Evolutionary conservation across 2,113 vertebrate genomes (phyloP), one percentile per base, ranked within the genome.

Genomic region (Coptodon bakossiorum): DNA sequence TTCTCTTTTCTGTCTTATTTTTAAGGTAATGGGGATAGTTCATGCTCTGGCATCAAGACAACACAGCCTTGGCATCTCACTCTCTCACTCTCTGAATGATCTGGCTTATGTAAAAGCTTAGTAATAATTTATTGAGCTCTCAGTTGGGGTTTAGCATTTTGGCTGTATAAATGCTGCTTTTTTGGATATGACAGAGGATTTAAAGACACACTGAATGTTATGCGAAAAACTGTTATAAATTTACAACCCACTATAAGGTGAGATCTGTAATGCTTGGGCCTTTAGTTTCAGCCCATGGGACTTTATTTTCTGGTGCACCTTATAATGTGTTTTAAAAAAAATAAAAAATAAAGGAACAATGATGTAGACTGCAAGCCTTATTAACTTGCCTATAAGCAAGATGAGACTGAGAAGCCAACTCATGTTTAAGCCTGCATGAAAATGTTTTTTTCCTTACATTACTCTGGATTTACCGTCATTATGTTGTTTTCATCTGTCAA

Each of bases 81-180:
- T 54, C 52, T 11, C 52, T 11, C 9, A 4, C 71, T 34, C 40
- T 54, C n/a, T 56, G 27, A 82, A 85, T 86, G 59, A 87, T 85
- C 80, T 79, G 50, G 76, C 53, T 57, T 48, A 52, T 31, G 34
- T 88, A 79, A 91, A 91, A 82, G 81, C 79, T 78, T 52, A n/a
- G 27, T 87, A 93, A 91, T 91, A 17, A 92, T 89, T 86, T 36
- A 92, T 78, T 34, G 59, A 82, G 87, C 61, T 82, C 56, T 56
- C 82, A 56, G 36, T n/a, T 78, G 68, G 53, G 80, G 76, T 82
- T 71, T 54, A 11, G 52, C 61, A 31, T 79, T 63, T 71, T 83
- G 57, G 83, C 36, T 68, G 79, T 27, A 50, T 43, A 73, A 84
- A 80, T 6, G 50, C n/a, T 84, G 36, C 9, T 1, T 61, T 90